phyloP scores from a whole-genome alignment of 2,888 invertebrate genomes.

The Labia minor region DNA sequence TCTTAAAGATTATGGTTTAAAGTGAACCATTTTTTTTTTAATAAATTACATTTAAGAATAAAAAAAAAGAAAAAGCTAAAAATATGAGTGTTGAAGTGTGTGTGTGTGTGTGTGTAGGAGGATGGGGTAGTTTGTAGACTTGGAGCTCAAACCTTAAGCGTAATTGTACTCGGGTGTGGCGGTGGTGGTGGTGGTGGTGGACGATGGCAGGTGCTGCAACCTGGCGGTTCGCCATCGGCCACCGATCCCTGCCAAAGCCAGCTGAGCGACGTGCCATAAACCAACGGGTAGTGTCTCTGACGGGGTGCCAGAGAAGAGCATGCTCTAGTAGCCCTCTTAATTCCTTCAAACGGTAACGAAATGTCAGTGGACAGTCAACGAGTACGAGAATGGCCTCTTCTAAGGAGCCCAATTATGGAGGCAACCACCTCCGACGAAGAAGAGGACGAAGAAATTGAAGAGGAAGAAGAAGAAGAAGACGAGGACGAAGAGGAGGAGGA shows the following conservation, averaged over 20 bases:
- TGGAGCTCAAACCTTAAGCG: too few relatives aligned
- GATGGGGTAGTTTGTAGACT: too few relatives aligned
- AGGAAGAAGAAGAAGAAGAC: conserved; percentile 26
- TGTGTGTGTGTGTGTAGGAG: too few relatives aligned
- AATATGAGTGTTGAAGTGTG: too few relatives aligned
- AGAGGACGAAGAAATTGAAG: conserved; percentile 23
- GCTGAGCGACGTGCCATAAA: neutral
- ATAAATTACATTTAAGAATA: too few relatives aligned
- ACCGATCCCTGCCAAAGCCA: neutral
- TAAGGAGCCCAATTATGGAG: neutral
- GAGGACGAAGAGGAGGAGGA: conserved; percentile 14
- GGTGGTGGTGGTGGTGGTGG: too few relatives aligned
- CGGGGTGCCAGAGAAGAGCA: neutral
- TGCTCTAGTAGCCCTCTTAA: neutral
- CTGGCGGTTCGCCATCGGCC: neutral
- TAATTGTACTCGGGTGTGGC: too few relatives aligned
- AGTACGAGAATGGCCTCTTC: neutral
- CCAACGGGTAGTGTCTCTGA: neutral
- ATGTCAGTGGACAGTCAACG: neutral
- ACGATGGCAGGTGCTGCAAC: neutral
- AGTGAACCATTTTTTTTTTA: too few relatives aligned
- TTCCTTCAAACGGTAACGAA: neutral
- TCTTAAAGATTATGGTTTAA: too few relatives aligned
- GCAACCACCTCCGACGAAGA: neutral
- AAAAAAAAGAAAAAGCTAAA: too few relatives aligned